Evolutionary conservation across 2,888 invertebrate species (phyloP), one percentile per base, ranked within the genome.

Genomic region (Eupithecia subumbrata): DNA sequence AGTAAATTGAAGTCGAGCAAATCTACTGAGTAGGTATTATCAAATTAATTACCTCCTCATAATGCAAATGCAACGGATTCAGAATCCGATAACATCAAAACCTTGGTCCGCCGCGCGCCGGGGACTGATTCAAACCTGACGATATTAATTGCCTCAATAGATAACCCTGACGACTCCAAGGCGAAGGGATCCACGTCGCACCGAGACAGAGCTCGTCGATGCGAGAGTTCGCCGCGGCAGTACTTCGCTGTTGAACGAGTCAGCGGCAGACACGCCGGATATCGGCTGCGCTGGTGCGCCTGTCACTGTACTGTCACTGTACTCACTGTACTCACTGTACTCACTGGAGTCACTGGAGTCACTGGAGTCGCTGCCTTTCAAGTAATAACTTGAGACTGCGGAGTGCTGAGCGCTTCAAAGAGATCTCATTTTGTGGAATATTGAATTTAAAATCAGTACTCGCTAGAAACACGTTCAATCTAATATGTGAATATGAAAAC

Each of bases 121-220:
- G 18, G 16, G 22, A 14, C 60, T 71, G 60, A 60, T 60, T 71
- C 14, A 74, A 64, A 56, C 25, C 48, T 48, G 22, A 16, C 63
- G 43, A 30, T 60, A 73, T 43, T 69, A 25, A 45, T 69, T 69
- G 25, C 22, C 22, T 63, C 48, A 45, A 25, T 69, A 52, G 37
- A 63, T 69, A 71, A 71, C 16, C 14, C 30, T 14, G 34, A 7
- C 7, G 30, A 34, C 63, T 34, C 8, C 1, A 8, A 34, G 63
- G n/a, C 9, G 9, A n/a, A 52, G 3, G 11, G 34, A 64, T 63
- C 25, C 8, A 63, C 16, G 63, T 63, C 11, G 63, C 30, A 30
- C 1, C 16, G 30, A n/a, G 12, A 30, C n/a, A 11, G 63, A 16
- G 63, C 14, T 63, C 16, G 30, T 63, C 14, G 30, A 63, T 4